Base-by-base conservation (phyloP, 2,113 vertebrate species). In the Phaethornis superciliosus region DNA sequence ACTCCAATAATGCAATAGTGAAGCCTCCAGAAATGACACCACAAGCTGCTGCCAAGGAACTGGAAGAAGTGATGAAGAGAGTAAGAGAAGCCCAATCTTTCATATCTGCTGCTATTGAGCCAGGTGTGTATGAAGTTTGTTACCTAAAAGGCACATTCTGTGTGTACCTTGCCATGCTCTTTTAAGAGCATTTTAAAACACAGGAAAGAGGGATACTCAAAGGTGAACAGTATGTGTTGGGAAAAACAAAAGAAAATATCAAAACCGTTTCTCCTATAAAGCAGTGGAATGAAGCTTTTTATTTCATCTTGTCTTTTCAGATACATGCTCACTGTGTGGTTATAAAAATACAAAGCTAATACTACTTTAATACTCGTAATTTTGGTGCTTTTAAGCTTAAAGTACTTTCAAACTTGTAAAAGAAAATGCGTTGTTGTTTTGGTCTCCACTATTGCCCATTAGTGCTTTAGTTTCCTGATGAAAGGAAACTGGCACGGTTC, bases 1-100 rank as follows among this genome's bases (percentile, higher is more conserved):
- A 99, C 98, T 99, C 99, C 97, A 99, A 99, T 97, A 99, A 99
- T 83, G 99, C 99, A 96, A 99, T 99, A 88, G 99, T 99, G 81
- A 99, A 99, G 85, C 99, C 99, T 28, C 99, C 99, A 65, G 99
- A 99, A 98, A 96, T 99, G 98, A 99, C 99, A 13, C 98, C 99
- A 9, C 99, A 99, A 97, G 99, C 99, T 75, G 99, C 99, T 77
- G 99, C 99, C 71, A 99, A 99, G 96, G 99, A 99, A 93, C 98
- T 99, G 81, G 99, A 99, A 95, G 98, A 98, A 81, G 99, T 99
- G 92, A 99, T 99, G 99, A 99, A 99, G 97, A 97, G 98, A 83
- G 99, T 99, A 63, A 97, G 99, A 69, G 99, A 99, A 96, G 99
- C 99, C 65, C 99, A 99, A 96, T 99, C 98, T 28, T 99, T 99